These are phyloP conservation scores for Leptodactylus fuscus DNA, from an alignment of 2,113 vertebrate species.

Conservation along the genomic window DNA sequence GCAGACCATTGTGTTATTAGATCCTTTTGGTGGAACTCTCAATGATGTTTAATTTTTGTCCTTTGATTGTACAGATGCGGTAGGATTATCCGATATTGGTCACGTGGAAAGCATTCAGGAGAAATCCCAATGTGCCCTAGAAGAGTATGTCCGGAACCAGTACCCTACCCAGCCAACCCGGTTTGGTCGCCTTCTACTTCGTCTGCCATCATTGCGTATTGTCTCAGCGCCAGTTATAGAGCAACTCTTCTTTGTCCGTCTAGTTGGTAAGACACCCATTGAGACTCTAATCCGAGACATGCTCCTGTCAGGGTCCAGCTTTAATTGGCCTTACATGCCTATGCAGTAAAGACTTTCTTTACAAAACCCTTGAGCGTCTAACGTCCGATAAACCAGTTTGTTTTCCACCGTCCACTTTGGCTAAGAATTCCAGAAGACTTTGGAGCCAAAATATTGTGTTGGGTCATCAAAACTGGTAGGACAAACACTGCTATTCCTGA, in stretches of 20 bases:
- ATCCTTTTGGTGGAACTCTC: neutral
- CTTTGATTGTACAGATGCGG: constrained; percentile 74
- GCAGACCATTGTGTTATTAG: neutral
- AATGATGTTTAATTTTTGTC: neutral
- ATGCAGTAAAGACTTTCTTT: constrained; percentile 74
- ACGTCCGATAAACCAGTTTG: neutral
- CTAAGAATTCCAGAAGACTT: constrained; percentile 1
- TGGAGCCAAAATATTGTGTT: neutral
- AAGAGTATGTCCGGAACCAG: constrained; percentile 85
- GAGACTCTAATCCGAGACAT: constrained; percentile 88
- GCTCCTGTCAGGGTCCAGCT: constrained; percentile 84
- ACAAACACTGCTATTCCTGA: constrained; percentile 3
- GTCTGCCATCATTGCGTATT: constrained; percentile 83
- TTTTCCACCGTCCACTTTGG: constrained; percentile 2
- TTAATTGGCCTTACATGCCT: constrained; percentile 87
- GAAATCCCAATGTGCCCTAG: constrained; percentile 86
- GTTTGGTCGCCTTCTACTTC: constrained; percentile 85
- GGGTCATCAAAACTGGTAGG: neutral
- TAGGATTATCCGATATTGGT: constrained; percentile 82
- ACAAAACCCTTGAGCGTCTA: neutral
- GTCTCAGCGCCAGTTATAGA: constrained; percentile 86
- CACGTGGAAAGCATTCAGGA: constrained; percentile 88
- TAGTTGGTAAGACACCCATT: constrained; percentile 88
- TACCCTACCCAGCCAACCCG: constrained; percentile 85
- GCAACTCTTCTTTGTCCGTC: constrained; percentile 87